Percentiles rank a stretch among this genome's conserved stretches.
These are phyloP conservation scores for Potorous gilbertii DNA, from an alignment of 2,797 vertebrate species.

Conservation along the genomic window DNA sequence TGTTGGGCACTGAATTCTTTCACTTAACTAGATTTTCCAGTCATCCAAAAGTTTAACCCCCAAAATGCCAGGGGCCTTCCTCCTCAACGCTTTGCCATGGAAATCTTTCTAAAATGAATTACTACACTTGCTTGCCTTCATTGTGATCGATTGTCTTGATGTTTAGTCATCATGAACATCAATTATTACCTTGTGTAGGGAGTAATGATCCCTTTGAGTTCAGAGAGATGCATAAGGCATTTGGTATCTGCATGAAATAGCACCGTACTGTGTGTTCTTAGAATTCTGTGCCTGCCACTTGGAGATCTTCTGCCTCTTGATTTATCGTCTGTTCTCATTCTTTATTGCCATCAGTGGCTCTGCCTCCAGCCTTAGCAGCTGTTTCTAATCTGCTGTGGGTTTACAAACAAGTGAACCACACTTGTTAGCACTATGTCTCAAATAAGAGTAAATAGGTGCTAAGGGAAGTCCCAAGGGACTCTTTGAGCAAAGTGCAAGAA, in stretches of 20 bases:
- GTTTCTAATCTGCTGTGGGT: neutral
- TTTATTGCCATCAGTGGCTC: neutral
- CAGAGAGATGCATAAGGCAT: neutral
- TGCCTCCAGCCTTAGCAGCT: neutral
- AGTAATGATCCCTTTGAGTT: neutral
- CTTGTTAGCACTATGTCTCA: neutral
- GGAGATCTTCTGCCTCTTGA: neutral
- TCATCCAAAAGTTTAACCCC: conserved; percentile 2
- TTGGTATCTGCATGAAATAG: neutral
- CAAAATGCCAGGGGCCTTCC: neutral
- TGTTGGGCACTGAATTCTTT: neutral
- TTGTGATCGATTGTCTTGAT: neutral
- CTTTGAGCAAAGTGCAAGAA: neutral
- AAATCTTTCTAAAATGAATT: conserved; percentile 4
- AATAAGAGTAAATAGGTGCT: neutral
- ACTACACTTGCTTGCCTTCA: neutral
- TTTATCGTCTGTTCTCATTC: neutral
- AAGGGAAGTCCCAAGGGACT: neutral
- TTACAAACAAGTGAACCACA: neutral
- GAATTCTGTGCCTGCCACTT: neutral
- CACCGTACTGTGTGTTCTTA: neutral
- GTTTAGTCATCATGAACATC: neutral
- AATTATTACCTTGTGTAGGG: neutral
- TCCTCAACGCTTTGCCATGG: conserved; percentile 20
- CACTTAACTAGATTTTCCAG: neutral